Base-by-base conservation (phyloP, 2,888 invertebrate genomes). In the Drosophila neutralis region DNA sequence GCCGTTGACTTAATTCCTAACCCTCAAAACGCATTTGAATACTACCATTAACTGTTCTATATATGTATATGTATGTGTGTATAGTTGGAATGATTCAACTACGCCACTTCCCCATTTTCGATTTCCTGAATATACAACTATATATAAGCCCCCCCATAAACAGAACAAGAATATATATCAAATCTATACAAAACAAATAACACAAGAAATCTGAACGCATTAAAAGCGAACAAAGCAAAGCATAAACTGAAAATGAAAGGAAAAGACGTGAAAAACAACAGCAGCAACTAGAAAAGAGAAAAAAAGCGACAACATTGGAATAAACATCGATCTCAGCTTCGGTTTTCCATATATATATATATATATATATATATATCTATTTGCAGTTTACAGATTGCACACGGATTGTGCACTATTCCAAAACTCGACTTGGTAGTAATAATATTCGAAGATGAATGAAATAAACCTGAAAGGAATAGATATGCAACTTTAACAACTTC, bases 1-100 rank as follows among this genome's bases (percentile, higher is more conserved):
- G 61, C 42, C 61, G 57, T 64, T 79, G 54, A 60, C 66, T 69
- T 59, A 70, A 66, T 27, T 75, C 66, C 10, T 6, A 40, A 15
- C 10, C 15, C 29, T 2, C 2, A 29, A 36, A 36, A 10, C 13
- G 21, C 29, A 63, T 59, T 45, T 21, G n/a, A n/a, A 62, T 15
- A 38, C 36, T 38, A 54, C 27, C 56, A 36, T 45, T 61, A 38
- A 15, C 33, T 48, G 33, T 60, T 31, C 31, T 6, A 27, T 35
- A 54, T 40, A 38, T 52, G 35, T 56, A 36, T 56, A 59, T 72
- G 31, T 73, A 29, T 74, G 36, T 42, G 64, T 64, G 36, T 45
- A 57, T 57, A 62, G 70, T 71, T 71, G 52, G 36, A 54, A 59
- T 59, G 33, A n/a, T 36, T 66, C 36, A 45, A 36, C 66, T 51